Evolutionary conservation across 53 echinoderm and acorn worm genomes (phyloP), one percentile per base, ranked within the genome.

Genomic region (Actinopyga echinites): DNA sequence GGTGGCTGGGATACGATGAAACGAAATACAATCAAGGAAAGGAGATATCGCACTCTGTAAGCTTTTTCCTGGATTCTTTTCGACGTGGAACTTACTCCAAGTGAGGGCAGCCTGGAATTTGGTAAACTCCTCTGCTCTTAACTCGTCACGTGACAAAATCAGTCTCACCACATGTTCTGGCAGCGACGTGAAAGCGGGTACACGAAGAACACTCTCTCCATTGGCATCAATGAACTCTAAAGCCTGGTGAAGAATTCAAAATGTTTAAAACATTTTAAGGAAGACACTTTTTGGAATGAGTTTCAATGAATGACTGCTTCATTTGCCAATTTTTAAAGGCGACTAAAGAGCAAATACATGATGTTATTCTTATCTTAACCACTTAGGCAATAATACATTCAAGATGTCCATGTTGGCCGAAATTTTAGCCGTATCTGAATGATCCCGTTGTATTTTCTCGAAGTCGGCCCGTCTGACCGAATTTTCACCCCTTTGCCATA

Each of bases 161-260:
- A 99, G 85, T 38, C 99, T 84, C 49, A 95, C 99, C 65, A 99
- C 94, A 83, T 99, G 99, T 83, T 95, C 91, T 4, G 99, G 99
- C 29, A 99, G 89, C 33, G 92, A 85, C 23, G 93, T 75, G 74
- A 99, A 97, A 32, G 91, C 87, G 5, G 99, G 99, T 12, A 92
- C 85, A 40, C 88, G 82, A 11, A 99, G 87, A 6, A 95, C 94
- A 8, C 88, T 78, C 56, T 94, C 97, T 5, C 93, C 97, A 54
- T 97, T 85, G 21, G 92, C 90, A 78, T 97, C 97, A 30, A 97
- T 90, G 56, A 91, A 97, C 77, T 97, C 97, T 17, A 97, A 66
- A 0, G 92, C 94, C 97, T 97, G 74, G 49, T 63, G 15, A 67
- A 12, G 4, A 65, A 79, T 56, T 22, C 36, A 24, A 55, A 66